Conservation (phyloP, 2,888 invertebrate species). For the Balanococcus diminutus region DNA sequence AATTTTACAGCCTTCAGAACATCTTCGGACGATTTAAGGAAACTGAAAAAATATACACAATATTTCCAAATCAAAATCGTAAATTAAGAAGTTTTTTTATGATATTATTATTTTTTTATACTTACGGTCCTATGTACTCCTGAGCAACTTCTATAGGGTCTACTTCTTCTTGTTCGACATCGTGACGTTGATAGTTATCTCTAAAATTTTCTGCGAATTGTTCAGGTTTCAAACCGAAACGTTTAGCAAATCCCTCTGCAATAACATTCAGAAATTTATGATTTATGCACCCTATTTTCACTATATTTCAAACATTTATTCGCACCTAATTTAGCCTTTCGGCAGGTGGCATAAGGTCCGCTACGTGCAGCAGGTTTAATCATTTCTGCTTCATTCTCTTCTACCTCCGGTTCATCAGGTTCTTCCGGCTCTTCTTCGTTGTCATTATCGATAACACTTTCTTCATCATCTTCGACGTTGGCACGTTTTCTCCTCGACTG, state of each 20-base stretch:
- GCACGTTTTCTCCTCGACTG: conserved; percentile 63
- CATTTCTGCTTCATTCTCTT: conserved; percentile 64
- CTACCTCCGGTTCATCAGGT: conserved; percentile 66
- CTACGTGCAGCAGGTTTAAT: conserved; percentile 86
- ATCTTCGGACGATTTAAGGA: conserved; percentile 77
- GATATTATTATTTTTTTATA: conserved; percentile 54
- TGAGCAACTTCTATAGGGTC: conserved; percentile 83
- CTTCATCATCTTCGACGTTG: conserved; percentile 60
- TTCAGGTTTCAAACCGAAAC: conserved; percentile 91
- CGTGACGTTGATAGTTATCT: conserved; percentile 93
- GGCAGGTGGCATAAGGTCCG: conserved; percentile 87
- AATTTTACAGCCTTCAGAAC: conserved; percentile 88
- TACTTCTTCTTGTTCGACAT: conserved; percentile 89
- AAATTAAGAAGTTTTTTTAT: not conserved
- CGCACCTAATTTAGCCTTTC: conserved; percentile 79
- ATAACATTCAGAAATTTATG: no score
- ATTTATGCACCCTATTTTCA: no score
- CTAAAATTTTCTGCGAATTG: conserved; percentile 95
- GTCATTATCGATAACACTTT: conserved; percentile 60
- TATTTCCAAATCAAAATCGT: not conserved
- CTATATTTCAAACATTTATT: no score
- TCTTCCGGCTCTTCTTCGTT: conserved; percentile 68
- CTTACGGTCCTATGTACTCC: conserved; percentile 70
- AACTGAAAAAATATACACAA: conserved; percentile 60
- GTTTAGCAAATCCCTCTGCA: conserved; percentile 79